These are phyloP conservation scores for Lerista edwardsae DNA, from an alignment of 2,797 vertebrate genomes.

Conservation along the genomic window DNA sequence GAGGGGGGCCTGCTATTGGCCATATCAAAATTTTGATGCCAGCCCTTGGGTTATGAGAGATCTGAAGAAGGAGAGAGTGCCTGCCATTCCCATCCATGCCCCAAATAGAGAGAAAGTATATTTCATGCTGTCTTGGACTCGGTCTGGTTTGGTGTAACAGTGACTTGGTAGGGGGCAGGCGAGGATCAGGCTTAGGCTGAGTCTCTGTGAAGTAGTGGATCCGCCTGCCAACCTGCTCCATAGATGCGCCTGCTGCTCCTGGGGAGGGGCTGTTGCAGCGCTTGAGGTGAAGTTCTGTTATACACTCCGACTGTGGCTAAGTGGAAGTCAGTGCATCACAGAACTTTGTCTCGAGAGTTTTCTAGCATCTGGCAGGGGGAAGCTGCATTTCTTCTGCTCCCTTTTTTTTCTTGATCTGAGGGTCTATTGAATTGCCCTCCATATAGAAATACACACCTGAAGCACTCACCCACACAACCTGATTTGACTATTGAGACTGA, in stretches of 20 bases:
- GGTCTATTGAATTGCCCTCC: neutral
- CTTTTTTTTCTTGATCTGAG: neutral
- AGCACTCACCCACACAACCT: no score
- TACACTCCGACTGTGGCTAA: conserved; percentile 83
- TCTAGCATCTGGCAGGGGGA: conserved; percentile 50
- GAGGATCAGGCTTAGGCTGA: neutral
- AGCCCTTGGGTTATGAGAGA: neutral
- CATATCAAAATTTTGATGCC: neutral
- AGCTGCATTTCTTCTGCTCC: neutral
- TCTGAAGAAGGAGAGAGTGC: neutral
- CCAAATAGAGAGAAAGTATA: neutral
- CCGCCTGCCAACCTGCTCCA: neutral
- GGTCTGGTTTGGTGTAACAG: no score
- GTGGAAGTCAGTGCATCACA: conserved; percentile 82
- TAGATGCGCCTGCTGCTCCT: neutral
- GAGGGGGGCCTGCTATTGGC: neutral
- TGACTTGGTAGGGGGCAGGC: neutral
- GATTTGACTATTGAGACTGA: neutral
- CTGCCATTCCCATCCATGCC: neutral
- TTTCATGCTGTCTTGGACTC: neutral
- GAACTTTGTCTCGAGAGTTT: conserved; percentile 84
- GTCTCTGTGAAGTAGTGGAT: neutral
- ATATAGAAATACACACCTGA: no score
- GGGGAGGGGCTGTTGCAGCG: conserved; percentile 45
- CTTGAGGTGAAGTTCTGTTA: conserved; percentile 83